Evolutionary conservation across 1,140 invertebrate species (phyloP), one percentile per base, ranked within the genome.

Genomic region (Papilio dardanus): DNA sequence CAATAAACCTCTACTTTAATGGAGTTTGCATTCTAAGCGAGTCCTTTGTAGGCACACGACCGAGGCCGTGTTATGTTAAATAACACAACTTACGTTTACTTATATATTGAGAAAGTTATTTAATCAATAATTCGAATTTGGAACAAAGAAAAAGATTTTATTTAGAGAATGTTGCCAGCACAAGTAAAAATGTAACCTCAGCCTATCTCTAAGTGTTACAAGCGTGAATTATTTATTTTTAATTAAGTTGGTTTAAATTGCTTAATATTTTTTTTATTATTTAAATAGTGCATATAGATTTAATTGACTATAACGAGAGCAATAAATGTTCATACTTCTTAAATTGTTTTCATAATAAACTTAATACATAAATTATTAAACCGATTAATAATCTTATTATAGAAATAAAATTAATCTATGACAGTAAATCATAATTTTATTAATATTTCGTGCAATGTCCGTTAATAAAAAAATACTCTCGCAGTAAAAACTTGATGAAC

Each of bases 1-100:
- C 24, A 28, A 30, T n/a, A 21, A 24, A 31, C 2, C 42, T 7
- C 71, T 73, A 58, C 71, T 35, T 35, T 73, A 19, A 31, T 46
- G 71, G 30, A 12, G 3, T 16, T n/a, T 30, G 71, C 54, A 73
- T 73, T 46, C 8, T 35, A 73, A 73, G n/a, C 30, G 46, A 73
- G 50, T 54, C 71, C 71, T 73, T 54, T 73, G 19, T 33, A 73
- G 28, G 50, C 28, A 33, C 71, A 73, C 46, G 71, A 50, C 2
- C 40, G 19, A 42, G 40, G 40, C 24, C 40, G 28, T 12, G 24
- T 16, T 7, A 30, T n/a, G 68, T 30, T 14, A 40, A 8, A 2
- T 68, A 40, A 68, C 67, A 24, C 19, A 68, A 68, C 67, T 68
- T 12, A 68, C 67, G 54, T 28, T 62, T 28, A 62, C 54, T 62